A percentile compares a stretch with the other conserved stretches of the same genome.
These are phyloP conservation scores for Agriopis marginaria DNA, from an alignment of 2,888 invertebrate species.

Conservation along the genomic window DNA sequence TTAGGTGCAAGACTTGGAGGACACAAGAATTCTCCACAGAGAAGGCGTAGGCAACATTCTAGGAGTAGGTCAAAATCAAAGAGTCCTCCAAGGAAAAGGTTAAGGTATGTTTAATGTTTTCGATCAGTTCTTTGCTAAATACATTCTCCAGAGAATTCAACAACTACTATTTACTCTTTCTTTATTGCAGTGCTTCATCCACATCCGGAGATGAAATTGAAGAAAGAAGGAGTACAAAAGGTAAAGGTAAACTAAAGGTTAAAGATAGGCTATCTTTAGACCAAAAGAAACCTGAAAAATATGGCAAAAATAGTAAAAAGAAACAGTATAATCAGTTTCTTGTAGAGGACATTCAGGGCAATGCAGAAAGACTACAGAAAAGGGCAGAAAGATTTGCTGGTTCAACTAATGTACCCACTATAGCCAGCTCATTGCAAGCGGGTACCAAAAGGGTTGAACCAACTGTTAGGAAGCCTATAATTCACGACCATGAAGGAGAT, in stretches of 20 bases:
- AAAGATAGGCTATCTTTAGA: slow-evolving; percentile 85
- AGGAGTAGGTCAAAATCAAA: slow-evolving; percentile 76
- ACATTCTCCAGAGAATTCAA: neutral
- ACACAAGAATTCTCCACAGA: slow-evolving; percentile 71
- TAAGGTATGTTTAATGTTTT: slow-evolving; percentile 63
- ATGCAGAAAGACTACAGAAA: slow-evolving; percentile 93
- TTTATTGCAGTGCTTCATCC: slow-evolving; percentile 76
- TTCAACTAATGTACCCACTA: slow-evolving; percentile 74
- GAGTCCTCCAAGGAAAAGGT: slow-evolving; percentile 82
- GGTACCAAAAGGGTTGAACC: slow-evolving; percentile 68
- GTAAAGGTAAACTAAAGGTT: slow-evolving; percentile 81
- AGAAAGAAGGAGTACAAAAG: slow-evolving; percentile 77
- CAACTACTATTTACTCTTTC: neutral
- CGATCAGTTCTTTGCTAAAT: neutral
- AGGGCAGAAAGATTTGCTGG: slow-evolving; percentile 95
- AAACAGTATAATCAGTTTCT: slow-evolving; percentile 89
- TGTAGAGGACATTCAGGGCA: slow-evolving; percentile 89
- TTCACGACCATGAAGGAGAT: slow-evolving; percentile 89
- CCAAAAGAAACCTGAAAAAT: slow-evolving; percentile 76
- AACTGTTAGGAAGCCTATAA: slow-evolving; percentile 65
- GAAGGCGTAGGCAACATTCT: slow-evolving; percentile 69
- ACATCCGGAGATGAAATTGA: slow-evolving; percentile 84
- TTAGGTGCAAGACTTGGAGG: slow-evolving; percentile 58
- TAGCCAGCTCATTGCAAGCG: slow-evolving; percentile 77
- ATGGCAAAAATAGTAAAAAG: slow-evolving; percentile 85